Evolutionary conservation across 2,797 vertebrate genomes (phyloP), one percentile per base, ranked within the genome.

Genomic region (Mormyrus hasselquistii): DNA sequence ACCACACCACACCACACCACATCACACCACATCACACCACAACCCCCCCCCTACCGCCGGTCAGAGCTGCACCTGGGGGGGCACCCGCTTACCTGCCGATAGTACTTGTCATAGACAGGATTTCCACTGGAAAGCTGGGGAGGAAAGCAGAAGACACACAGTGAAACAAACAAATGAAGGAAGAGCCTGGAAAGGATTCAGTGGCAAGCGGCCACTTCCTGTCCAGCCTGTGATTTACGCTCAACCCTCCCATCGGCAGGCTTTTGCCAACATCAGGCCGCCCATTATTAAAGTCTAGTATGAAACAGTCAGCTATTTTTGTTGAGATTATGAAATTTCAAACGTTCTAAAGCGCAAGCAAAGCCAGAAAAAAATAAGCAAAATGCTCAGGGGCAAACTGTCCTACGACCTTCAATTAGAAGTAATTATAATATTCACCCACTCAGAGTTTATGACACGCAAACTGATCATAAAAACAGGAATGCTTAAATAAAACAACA

Each of bases 61-160:
- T 10, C 59, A 69, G 76, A 89, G 69, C 62, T 2, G 25, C 62
- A 65, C 22, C 1, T 25, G 25, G 62, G 3, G 9, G 59, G 47
- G 8, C 1, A 25, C n/a, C 65, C 62, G 29, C 96, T 92, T 96
- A 98, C 98, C 97, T 98, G 97, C 87, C 96, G 96, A 93, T 98
- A 99, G 94, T 97, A 98, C 90, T 98, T 98, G 94, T 99, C 98
- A 94, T 98, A 99, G 90, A 98, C 95, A 86, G 97, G 97, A 94
- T 98, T 97, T 94, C 97, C 97, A 97, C 96, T 97, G 83, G 97
- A 98, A 90, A 98, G 95, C 98, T 99, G 95, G 49, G 92, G 91
- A 90, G 86, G 87, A 93, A 44, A 69, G 55, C 76, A 89, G 62
- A 55, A 88, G 1, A 91, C 79, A 88, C 9, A 59, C 10, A 69